These are phyloP conservation scores for Carcina quercana DNA, from an alignment of 2,888 invertebrate species.

Conservation along the genomic window DNA sequence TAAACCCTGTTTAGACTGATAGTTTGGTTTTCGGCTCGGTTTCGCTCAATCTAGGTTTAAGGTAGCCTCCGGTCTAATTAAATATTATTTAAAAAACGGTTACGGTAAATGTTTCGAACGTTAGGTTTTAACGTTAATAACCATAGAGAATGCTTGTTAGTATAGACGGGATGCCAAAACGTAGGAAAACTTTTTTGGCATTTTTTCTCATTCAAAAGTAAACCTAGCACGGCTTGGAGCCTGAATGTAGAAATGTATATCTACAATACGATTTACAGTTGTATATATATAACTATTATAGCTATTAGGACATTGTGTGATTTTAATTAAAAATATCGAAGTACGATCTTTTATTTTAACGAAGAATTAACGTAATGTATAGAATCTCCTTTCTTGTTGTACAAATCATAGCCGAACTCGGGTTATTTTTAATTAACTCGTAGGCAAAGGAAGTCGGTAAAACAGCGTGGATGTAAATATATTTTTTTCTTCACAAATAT, in stretches of 20 bases:
- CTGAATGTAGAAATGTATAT: slow-evolving; percentile 23
- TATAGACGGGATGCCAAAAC: slow-evolving; percentile 23
- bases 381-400: slow-evolving; percentile 26
- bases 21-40: slow-evolving; percentile 31
- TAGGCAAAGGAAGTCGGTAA: neutral
- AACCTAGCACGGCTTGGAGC: slow-evolving; percentile 26
- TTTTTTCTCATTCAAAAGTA: slow-evolving; percentile 17
- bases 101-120: neutral
- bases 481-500: slow-evolving; percentile 11
- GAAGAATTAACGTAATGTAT: slow-evolving; percentile 12
- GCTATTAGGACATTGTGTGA: slow-evolving; percentile 5
- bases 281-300: slow-evolving; percentile 11
- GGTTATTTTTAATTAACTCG: slow-evolving; percentile 29
- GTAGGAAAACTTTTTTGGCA: slow-evolving; percentile 23
- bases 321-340: neutral
- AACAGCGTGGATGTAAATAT: slow-evolving; percentile 33
- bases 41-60: slow-evolving; percentile 51
- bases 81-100: slow-evolving; percentile 11
- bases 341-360: neutral
- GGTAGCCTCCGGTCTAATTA: slow-evolving; percentile 22
- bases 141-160: slow-evolving; percentile 3
- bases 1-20: slow-evolving; percentile 23
- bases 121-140: no score
- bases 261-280: slow-evolving; percentile 21
- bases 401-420: slow-evolving; percentile 26